Evolutionary conservation across 2,113 vertebrate genomes (phyloP).

Genomic region (Brienomyrus longianalis): DNA sequence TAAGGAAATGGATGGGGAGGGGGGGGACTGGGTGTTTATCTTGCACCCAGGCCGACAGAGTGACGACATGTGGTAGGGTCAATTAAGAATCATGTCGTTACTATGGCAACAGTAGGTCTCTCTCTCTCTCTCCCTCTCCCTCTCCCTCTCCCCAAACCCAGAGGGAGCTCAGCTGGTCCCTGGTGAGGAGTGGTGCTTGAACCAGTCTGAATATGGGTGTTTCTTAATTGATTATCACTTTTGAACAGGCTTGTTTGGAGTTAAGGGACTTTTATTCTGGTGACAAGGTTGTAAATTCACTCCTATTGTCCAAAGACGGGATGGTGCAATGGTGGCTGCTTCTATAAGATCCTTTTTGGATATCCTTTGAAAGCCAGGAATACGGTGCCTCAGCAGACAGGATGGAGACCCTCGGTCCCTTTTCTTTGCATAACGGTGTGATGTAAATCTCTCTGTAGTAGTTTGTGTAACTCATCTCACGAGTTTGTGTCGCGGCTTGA

Average conservation of each 20-base stretch:
- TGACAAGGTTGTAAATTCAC: background rate
- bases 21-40: background rate
- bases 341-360: background rate
- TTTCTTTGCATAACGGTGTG: background rate
- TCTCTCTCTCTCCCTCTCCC: background rate
- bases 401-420: background rate
- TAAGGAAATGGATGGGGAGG: background rate
- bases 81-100: constrained; percentile 15
- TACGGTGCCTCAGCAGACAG: background rate
- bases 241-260: background rate
- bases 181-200: background rate
- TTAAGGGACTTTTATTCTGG: background rate
- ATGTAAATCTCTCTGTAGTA: background rate
- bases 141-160: background rate
- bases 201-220: background rate
- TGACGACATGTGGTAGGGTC: background rate
- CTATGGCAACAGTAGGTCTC: constrained; percentile 12
- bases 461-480: background rate
- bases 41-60: background rate
- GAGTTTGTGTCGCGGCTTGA: background rate
- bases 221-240: background rate
- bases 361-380: background rate
- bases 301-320: background rate
- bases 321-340: background rate
- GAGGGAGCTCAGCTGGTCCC: background rate